Conservation (phyloP, 2,888 invertebrate species). For the Clunio marinus region DNA sequence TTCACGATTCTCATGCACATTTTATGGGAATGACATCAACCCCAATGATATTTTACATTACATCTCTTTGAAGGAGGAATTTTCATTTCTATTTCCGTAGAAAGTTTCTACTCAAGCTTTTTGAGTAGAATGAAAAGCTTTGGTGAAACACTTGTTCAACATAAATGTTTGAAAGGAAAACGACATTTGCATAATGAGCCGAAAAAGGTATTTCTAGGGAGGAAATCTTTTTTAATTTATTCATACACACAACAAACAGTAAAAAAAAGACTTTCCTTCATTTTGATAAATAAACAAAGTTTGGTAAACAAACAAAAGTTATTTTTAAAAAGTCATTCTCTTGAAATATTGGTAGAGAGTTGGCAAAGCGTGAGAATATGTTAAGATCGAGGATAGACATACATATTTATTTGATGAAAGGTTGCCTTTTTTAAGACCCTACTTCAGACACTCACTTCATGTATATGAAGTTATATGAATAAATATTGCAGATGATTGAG, state of each 20-base stretch:
- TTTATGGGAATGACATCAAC: conserved; percentile 30
- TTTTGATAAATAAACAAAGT: conserved; percentile 4
- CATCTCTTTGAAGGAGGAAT: too few relatives aligned
- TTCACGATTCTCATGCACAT: conserved; percentile 33
- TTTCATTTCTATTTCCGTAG: too few relatives aligned
- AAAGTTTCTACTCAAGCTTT: too few relatives aligned
- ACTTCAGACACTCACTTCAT: too few relatives aligned
- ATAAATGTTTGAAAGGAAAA: not conserved
- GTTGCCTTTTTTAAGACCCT: too few relatives aligned
- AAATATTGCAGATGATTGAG: too few relatives aligned
- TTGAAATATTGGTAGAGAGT: not conserved
- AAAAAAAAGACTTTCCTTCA: not conserved
- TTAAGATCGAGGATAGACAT: too few relatives aligned
- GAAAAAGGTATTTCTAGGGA: not conserved
- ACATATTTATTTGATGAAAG: too few relatives aligned
- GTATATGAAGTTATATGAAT: too few relatives aligned
- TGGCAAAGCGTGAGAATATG: too few relatives aligned
- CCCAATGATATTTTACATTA: conserved; percentile 6
- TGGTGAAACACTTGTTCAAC: not conserved
- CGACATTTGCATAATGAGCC: conserved; percentile 11
- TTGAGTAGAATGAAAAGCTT: too few relatives aligned
- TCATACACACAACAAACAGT: conserved; percentile 9
- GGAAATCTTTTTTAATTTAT: conserved; percentile 16
- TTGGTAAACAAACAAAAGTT: too few relatives aligned
- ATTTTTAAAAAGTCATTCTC: conserved; percentile 1